Base-by-base conservation (phyloP, 35 echinoderm and acorn worm genomes). In the Heliocidaris tuberculata region DNA sequence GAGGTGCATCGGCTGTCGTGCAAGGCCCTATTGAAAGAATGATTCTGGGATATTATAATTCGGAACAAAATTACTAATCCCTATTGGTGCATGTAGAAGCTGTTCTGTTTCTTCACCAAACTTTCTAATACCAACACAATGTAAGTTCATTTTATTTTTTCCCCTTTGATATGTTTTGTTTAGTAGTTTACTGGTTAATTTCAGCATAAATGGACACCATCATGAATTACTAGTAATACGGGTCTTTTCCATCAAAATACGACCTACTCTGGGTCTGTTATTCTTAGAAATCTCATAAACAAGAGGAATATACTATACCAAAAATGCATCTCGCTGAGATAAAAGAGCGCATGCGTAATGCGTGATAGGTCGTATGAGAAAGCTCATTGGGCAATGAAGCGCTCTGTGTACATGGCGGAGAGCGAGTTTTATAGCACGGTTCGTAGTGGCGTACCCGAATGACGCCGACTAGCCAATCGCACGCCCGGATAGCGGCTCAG, bases 261-360 rank as follows among this genome's bases (percentile, higher is more conserved):
- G 19, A 47, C 31, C 87, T 47, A 17, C 13, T 32, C 31, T 89
- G 32, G 13, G 87, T 47, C 31, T n/a, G 15, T 32, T 89, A 89
- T 48, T 89, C 87, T 89, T 89, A 89, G 31, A 47, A 89, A 89
- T 13, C 16, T 19, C 21, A 9, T 1, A 21, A 7, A 86, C 13
- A 86, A 86, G 31, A 86, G 17, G 24, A 17, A 47, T 27, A 89
- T 16, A 89, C 29, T 16, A 24, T 42, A 89, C 29, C n/a, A 89
- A 89, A 88, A 42, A 89, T 47, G 15, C 31, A 48, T 16, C 32
- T 15, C 7, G 24, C 12, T 47, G 31, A 32, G 31, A 32, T 32
- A 89, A 89, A 13, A 89, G 47, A 47, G 87, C 87, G 87, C 87
- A 89, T 89, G 87, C 87, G 87, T 89, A 89, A 89, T 89, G 47